Conservation (phyloP, 2,888 invertebrate genomes). For the Morpho achilles region DNA sequence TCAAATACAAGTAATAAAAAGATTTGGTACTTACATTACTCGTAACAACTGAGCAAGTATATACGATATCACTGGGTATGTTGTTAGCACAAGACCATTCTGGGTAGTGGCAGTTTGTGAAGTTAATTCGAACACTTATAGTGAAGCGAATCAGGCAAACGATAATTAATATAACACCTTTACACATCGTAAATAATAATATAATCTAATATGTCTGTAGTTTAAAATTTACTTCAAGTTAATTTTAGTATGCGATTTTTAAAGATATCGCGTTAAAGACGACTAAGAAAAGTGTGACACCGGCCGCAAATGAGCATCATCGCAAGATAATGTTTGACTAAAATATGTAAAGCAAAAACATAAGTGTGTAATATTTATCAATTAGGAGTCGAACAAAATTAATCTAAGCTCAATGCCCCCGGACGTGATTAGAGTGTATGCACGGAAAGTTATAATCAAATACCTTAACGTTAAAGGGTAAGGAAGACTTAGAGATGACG, state of each 20-base stretch:
- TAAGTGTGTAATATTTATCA: constrained; percentile 40
- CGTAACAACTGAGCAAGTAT: constrained; percentile 47
- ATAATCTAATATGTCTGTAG: too few relatives aligned
- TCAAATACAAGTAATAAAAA: too few relatives aligned
- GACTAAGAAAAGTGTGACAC: constrained; percentile 46
- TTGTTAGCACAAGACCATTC: constrained; percentile 69
- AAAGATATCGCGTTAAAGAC: constrained; percentile 37
- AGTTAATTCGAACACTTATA: constrained; percentile 55
- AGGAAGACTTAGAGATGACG: background rate
- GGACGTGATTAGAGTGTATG: constrained; percentile 4
- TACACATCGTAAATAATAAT: constrained; percentile 35
- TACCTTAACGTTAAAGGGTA: background rate
- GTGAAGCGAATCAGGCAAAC: constrained; percentile 35
- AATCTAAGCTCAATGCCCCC: constrained; percentile 28
- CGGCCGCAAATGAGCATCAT: constrained; percentile 45
- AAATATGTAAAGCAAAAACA: constrained; percentile 40
- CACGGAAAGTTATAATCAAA: constrained; percentile 5
- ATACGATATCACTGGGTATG: constrained; percentile 52
- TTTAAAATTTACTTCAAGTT: background rate
- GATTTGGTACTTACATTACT: constrained; percentile 53
- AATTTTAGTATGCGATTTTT: constrained; percentile 23
- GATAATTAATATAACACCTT: constrained; percentile 30
- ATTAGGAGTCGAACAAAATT: constrained; percentile 25
- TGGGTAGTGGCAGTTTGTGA: constrained; percentile 57
- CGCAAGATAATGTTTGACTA: constrained; percentile 50